Evolutionary conservation across 2,888 invertebrate species (phyloP), one percentile per base, ranked within the genome.

Genomic region (Cerastoderma edule): DNA sequence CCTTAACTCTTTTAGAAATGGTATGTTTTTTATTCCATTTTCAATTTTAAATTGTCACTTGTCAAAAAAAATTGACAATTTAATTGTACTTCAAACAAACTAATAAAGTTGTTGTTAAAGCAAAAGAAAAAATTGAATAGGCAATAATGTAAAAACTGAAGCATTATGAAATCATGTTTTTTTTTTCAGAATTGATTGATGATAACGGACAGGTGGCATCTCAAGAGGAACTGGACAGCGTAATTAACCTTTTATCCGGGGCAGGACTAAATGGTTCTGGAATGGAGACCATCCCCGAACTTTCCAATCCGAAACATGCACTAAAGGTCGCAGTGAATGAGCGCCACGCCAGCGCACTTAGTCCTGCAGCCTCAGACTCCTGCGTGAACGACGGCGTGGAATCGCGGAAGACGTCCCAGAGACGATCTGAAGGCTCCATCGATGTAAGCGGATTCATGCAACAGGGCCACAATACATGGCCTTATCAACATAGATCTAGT

Each of bases 171-270:
- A n/a, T n/a, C n/a, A n/a, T n/a, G n/a, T n/a, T n/a, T n/a, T n/a
- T n/a, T n/a, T n/a, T n/a, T n/a, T n/a, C n/a, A n/a, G n/a, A n/a
- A n/a, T n/a, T n/a, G n/a, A n/a, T n/a, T n/a, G n/a, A n/a, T 16
- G 28, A 30, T 0, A 50, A 66, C 53, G 78, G 80, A 35, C 84
- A 85, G n/a, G 74, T 89, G 22, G 90, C 89, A 5, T 85, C 89
- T 8, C 89, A 90, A 67, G 91, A 91, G 78, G 91, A 90, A 64
- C 77, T 91, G 46, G 90, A 91, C 79, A 89, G 87, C 79, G 90
- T 91, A 28, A 90, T 91, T 63, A 89, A 89, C 77, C 84, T 91
- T 6, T 76, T 91, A 67, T 90, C 91, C 16, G 87, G 88, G 46
- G 67, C 72, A 32, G 85, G 84, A 8, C 72, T 78, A 5, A 60